Evolutionary conservation across 2,888 invertebrate species (phyloP), one percentile per base, ranked within the genome.

Genomic region (Actias luna): DNA sequence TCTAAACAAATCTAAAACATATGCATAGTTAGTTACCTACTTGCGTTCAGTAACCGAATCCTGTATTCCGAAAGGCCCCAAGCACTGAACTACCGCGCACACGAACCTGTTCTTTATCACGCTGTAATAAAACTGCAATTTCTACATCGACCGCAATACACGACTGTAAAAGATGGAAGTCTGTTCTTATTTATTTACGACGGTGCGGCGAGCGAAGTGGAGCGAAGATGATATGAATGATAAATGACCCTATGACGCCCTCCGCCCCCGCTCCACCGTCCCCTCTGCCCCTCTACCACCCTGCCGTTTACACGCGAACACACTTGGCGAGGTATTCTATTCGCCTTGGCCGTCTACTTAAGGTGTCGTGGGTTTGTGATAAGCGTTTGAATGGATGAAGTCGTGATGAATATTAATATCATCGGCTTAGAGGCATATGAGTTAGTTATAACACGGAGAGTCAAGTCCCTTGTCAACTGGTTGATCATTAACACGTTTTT

Each of bases 151-250:
- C 64, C 64, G 68, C 69, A 73, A 76, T 80, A 78, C n/a, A 55
- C 84, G 88, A 85, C 89, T 89, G 90, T 90, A 91, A 91, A 92
- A 92, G 92, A 92, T 92, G 92, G n/a, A 89, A 88, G 88, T 50
- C 91, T 92, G 92, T 92, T 91, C 92, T 92, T 92, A 92, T 92
- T 92, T 92, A 92, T 92, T 92, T 92, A 92, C 91, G 89, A 86
- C 88, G 91, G 88, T 88, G 92, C 90, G 92, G 91, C 91, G 92
- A 92, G 91, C 92, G 92, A 92, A 92, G 92, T 92, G 90, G 92
- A 92, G 92, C 92, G 92, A 92, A 92, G 92, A 92, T 92, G 92
- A 92, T 92, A 92, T 92, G 92, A 92, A 92, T 92, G 92, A 92
- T 92, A 92, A 92, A 92, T 92, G 92, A 92, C 92, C 92, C 92